Evolutionary conservation across 1,140 invertebrate genomes (phyloP), one percentile per base, ranked within the genome.

Genomic region (Schmidtea mediterranea): DNA sequence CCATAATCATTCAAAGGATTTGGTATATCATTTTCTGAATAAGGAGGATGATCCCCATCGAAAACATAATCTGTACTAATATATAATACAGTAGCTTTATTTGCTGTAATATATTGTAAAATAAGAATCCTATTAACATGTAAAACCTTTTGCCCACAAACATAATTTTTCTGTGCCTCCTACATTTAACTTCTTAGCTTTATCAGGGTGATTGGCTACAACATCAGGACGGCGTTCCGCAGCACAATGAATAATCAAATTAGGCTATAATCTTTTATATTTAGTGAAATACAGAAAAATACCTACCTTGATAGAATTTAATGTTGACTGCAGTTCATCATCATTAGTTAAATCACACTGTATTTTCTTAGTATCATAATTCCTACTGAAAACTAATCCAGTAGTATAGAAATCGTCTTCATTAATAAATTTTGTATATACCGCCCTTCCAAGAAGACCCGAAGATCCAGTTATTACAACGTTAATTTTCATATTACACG

Each of bases 1-100:
- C 72, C 72, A 60, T 74, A 74, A 45, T 62, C 61, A 53, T 73
- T 73, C 0, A 73, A 51, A 22, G 72, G 72, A 51, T 65, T 67
- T 9, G 70, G 60, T 36, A 48, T 45, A 46, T 60, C 65, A 38
- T 56, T 56, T 37, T 60, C 59, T 49, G 56, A 60, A 55, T 71
- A 73, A 1, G 72, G 71, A 36, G 71, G 63, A 48, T 56, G 58
- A 16, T 58, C 64, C 2, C 72, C 72, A 64, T 73, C 69, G 65
- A 73, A 73, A 2, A 73, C 71, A 59, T 73, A 73, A 54, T 73
- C 72, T 49, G 71, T 72, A 55, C 72, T 73, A 6, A 73, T 71
- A 54, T 69, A 72, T 9, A 73, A 51, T 0, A 73, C 55, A 43
- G 62, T 63, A 12, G 61, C 61, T 23, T 57, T 56, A 59, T 32